Evolutionary conservation across 2,888 invertebrate species (phyloP).

Genomic region (Encarsia formosa): DNA sequence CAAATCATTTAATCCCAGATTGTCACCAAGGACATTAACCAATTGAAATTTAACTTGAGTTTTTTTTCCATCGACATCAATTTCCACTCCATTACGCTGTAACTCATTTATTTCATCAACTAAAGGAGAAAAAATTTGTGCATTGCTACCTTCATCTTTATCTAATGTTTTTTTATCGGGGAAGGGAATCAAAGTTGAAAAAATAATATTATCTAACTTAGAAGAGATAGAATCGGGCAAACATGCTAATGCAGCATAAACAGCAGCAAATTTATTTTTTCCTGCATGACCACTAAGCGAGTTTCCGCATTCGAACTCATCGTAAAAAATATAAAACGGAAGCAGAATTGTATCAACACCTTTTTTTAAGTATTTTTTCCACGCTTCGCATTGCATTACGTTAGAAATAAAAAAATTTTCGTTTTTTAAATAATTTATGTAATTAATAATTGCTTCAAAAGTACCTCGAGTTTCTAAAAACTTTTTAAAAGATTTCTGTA

Average conservation of each 20-base stretch:
- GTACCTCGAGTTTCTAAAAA: background rate
- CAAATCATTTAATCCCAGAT: background rate
- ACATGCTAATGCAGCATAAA: background rate
- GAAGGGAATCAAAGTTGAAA: no score
- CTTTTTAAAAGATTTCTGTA: background rate
- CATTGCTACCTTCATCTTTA: no score
- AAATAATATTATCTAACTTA: no score
- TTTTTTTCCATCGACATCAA: background rate
- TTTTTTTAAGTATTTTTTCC: background rate
- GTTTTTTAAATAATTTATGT: background rate
- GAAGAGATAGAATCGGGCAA: background rate
- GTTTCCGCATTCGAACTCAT: background rate
- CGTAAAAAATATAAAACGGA: background rate
- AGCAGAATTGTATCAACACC: background rate
- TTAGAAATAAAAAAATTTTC: background rate
- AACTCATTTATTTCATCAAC: no score
- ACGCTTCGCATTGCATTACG: background rate
- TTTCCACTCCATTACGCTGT: no score
- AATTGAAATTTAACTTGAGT: background rate
- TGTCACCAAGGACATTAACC: background rate
- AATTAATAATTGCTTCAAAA: background rate
- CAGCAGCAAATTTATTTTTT: background rate
- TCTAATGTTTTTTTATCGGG: no score
- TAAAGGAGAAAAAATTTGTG: no score
- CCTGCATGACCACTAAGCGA: background rate